Base-by-base conservation (phyloP, 2,113 vertebrate genomes). In the Elanus axillaris region DNA sequence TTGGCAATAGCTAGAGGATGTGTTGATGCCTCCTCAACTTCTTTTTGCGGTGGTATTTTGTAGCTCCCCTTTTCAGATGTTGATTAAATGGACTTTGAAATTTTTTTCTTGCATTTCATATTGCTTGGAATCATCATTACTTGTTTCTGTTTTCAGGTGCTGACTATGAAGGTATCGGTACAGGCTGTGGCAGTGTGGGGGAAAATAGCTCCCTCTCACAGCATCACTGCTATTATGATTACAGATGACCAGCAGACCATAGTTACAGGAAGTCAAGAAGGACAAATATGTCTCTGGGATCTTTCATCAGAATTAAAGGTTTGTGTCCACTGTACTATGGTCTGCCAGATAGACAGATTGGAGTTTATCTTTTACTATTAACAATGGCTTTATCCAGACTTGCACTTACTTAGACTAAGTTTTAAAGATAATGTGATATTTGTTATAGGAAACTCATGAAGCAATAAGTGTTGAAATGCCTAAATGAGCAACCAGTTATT, bases 281-380 rank as follows among this genome's bases (percentile, higher is more conserved):
- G 98, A 45, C 98, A 98, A 58, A 96, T 99, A 71, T 98, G 98
- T 86, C 98, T 99, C 73, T 99, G 98, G 98, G 94, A 95, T 79
- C 97, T 99, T n/a, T 98, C 98, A 29, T 69, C 97, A 75, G 98
- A 98, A 36, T 95, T 98, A 66, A 95, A 98, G 98, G 98, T 98
- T 52, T 78, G 98, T 97, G 66, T 42, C 36, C 8, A 4, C 18
- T 52, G 19, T 69, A 60, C 23, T 76, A 3, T 40, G 42, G 19
- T 29, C 55, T 74, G 14, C 36, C 21, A n/a, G 18, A 55, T 6
- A 59, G 43, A 31, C 10, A 56, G 16, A 19, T 2, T 50, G 45
- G 19, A n/a, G 10, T 66, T 91, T 50, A 22, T 27, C n/a, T 87
- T 81, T 21, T 62, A 10, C 59, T 76, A 45, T 74, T 58, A 83